Percentiles rank a stretch among this genome's conserved stretches.
phyloP scores from a whole-genome alignment of 2,797 vertebrate species.

The Acrocephalus scirpaceus region DNA sequence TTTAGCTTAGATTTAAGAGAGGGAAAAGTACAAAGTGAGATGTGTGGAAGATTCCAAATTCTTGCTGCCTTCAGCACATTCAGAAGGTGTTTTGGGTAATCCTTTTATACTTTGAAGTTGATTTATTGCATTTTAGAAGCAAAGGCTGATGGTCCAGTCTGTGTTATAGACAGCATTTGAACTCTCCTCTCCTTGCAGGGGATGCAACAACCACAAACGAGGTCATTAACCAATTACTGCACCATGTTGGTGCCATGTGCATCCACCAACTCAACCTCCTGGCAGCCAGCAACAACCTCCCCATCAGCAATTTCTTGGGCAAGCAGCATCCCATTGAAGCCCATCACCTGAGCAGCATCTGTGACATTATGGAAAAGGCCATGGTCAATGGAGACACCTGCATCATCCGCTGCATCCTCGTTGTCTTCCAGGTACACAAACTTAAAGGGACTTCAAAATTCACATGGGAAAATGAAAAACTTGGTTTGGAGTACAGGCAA shows the following conservation, averaged over 20 bases:
- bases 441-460: not conserved
- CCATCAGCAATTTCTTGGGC: constrained; percentile 88
- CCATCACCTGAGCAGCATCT: constrained; percentile 95
- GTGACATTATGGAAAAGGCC: constrained; percentile 99
- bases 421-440: constrained; percentile 92
- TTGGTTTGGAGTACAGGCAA: not conserved
- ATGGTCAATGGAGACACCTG: constrained; percentile 97
- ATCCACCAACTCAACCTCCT: constrained; percentile 97
- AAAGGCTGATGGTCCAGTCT: not conserved
- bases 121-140: not conserved
- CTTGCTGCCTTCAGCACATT: not conserved
- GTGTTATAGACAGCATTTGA: not conserved
- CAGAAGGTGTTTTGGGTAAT: not conserved
- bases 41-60: not conserved
- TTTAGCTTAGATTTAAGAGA: not conserved
- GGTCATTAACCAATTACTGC: constrained; percentile 96
- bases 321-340: constrained; percentile 97
- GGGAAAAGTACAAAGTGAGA: not conserved
- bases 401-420: constrained; percentile 95
- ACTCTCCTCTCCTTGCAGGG: constrained; percentile 76
- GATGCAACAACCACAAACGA: constrained; percentile 90
- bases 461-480: not conserved
- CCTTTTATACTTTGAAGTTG: not conserved
- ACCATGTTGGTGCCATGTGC: constrained; percentile 99
- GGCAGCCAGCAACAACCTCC: constrained; percentile 87